Conservation (phyloP, 1,140 invertebrate genomes). For the Aphaenogaster rudis region DNA sequence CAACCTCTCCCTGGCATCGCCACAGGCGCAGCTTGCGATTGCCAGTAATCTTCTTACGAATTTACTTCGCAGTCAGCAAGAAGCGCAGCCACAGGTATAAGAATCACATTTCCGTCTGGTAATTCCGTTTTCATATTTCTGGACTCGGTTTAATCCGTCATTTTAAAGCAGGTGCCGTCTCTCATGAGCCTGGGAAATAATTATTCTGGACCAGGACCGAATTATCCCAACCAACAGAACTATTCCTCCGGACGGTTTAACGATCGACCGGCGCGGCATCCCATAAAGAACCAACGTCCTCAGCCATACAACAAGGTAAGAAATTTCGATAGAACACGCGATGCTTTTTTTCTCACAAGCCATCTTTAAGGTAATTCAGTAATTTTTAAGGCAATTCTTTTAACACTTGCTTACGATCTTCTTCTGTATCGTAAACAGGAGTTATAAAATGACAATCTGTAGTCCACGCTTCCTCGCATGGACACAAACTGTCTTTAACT, state of each 20-base stretch:
- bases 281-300: slow-evolving; percentile 84
- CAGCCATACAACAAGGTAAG: slow-evolving; percentile 87
- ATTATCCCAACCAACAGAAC: slow-evolving; percentile 83
- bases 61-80: slow-evolving; percentile 85
- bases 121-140: neutral
- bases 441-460: slow-evolving; percentile 65
- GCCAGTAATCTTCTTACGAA: slow-evolving; percentile 86
- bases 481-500: slow-evolving; percentile 56
- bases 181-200: slow-evolving; percentile 85
- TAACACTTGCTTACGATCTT: slow-evolving; percentile 55
- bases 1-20: slow-evolving; percentile 85
- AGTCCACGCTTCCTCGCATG: slow-evolving; percentile 66
- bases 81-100: slow-evolving; percentile 83
- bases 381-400: slow-evolving; percentile 5
- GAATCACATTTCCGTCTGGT: neutral
- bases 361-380: neutral
- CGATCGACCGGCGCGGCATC: slow-evolving; percentile 81
- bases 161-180: slow-evolving; percentile 83
- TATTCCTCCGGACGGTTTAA: slow-evolving; percentile 83
- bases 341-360: slow-evolving; percentile 40
- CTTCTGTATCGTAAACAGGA: slow-evolving; percentile 59
- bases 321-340: slow-evolving; percentile 40
- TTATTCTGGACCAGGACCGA: slow-evolving; percentile 82
- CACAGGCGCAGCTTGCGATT: slow-evolving; percentile 86
- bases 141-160: neutral